Percentiles rank a stretch among this genome's conserved stretches.
Evolutionary conservation across 2,888 invertebrate genomes (phyloP).

Genomic region (Stenotaenia linearis): DNA sequence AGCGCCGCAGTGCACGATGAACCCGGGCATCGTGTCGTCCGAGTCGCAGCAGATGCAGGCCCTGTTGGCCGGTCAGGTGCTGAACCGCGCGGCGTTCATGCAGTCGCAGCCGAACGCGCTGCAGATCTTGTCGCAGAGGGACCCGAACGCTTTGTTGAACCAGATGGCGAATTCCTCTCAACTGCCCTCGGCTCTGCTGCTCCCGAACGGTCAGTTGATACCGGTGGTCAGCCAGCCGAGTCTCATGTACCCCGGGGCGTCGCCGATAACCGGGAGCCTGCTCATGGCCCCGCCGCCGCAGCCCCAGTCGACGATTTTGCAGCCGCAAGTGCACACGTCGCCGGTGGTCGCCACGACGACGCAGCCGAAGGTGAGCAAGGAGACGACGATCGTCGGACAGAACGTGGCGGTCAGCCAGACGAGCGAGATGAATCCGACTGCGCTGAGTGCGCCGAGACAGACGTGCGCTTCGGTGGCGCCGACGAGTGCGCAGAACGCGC

Average conservation of each 20-base stretch:
- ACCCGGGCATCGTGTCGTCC: neutral
- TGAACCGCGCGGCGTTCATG: neutral
- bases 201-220: constrained; percentile 49
- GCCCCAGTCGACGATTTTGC: neutral
- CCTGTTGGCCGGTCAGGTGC: neutral
- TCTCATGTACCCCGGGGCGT: constrained; percentile 39
- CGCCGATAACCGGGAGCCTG: constrained; percentile 37
- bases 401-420: no score
- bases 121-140: neutral
- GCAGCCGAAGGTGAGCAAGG: neutral
- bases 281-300: constrained; percentile 32
- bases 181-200: constrained; percentile 46
- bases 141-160: neutral
- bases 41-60: neutral
- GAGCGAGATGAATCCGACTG: neutral
- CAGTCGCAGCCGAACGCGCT: neutral
- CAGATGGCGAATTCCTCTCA: neutral
- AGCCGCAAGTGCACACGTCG: neutral
- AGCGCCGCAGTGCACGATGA: neutral
- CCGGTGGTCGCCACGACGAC: neutral
- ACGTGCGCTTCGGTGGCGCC: neutral
- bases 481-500: neutral
- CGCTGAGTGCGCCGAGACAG: neutral
- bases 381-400: neutral
- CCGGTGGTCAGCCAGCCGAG: constrained; percentile 48